Percentiles rank a stretch among this genome's conserved stretches.
phyloP scores from a whole-genome alignment of 2,797 vertebrate genomes.

The Pyrocephalus nanus region DNA sequence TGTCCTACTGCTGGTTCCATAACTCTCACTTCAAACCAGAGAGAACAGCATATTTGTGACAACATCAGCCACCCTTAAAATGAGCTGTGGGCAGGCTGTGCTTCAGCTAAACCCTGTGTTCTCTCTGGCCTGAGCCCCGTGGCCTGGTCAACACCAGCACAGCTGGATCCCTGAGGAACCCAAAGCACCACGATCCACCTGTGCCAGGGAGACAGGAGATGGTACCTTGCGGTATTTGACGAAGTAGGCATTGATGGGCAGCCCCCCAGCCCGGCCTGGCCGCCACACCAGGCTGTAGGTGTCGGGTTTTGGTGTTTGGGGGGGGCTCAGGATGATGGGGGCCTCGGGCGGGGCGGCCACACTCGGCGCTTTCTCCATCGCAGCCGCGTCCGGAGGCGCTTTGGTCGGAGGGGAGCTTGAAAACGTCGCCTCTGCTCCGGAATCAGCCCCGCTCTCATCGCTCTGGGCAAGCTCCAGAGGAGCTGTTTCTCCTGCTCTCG shows the following conservation, averaged over 20 bases:
- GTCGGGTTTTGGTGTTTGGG: constrained; percentile 89
- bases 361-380: constrained; percentile 43
- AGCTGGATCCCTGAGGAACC: accelerated
- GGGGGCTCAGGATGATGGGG: constrained; percentile 93
- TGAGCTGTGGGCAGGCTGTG: accelerated
- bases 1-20: too few relatives aligned
- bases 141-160: background rate
- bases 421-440: background rate
- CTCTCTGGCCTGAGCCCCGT: background rate
- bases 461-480: constrained; percentile 74
- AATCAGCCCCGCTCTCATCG: constrained; percentile 72
- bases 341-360: constrained; percentile 84
- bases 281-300: constrained; percentile 91
- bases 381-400: background rate
- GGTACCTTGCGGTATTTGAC: constrained; percentile 96
- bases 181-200: accelerated
- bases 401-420: background rate
- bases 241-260: constrained; percentile 91
- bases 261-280: constrained; percentile 86
- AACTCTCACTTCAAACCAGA: background rate
- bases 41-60: background rate
- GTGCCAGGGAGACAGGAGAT: background rate
- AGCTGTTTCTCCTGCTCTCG: constrained; percentile 23
- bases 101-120: accelerated
- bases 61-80: background rate